Percentiles rank a stretch among this genome's conserved stretches.
phyloP scores from a whole-genome alignment of 2,888 invertebrate species.

The Xestia xanthographa region DNA sequence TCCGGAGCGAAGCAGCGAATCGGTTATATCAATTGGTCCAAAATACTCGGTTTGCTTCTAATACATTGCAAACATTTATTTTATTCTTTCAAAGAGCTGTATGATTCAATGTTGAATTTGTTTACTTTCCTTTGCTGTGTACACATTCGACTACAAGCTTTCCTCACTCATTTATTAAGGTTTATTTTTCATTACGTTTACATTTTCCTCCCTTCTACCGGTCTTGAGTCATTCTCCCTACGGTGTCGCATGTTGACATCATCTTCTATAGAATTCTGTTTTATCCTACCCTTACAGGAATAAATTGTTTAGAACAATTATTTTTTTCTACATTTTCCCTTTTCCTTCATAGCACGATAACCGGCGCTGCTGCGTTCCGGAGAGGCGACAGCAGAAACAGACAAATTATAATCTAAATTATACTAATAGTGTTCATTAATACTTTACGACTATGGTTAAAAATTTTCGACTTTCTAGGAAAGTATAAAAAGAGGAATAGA shows the following conservation, averaged over 20 bases:
- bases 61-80: background rate
- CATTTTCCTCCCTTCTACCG: background rate
- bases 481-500: background rate
- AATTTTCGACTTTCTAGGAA: background rate
- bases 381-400: constrained; percentile 72
- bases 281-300: background rate
- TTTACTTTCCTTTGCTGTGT: background rate
- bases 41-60: constrained; percentile 35
- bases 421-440: constrained; percentile 39
- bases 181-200: background rate
- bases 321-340: background rate
- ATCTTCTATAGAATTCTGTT: constrained; percentile 7
- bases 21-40: constrained; percentile 72
- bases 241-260: background rate
- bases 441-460: constrained; percentile 40
- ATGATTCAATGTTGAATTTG: background rate
- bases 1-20: constrained; percentile 78
- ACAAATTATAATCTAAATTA: constrained; percentile 48
- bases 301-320: constrained; percentile 25
- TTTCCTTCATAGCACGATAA: constrained; percentile 17
- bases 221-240: background rate
- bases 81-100: background rate
- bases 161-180: background rate
- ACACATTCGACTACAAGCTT: background rate
- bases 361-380: constrained; percentile 73